Percentiles rank a stretch among this genome's conserved stretches.
These are phyloP conservation scores for Halcyon chelicuti DNA, from an alignment of 2,797 vertebrate genomes.

Conservation along the genomic window DNA sequence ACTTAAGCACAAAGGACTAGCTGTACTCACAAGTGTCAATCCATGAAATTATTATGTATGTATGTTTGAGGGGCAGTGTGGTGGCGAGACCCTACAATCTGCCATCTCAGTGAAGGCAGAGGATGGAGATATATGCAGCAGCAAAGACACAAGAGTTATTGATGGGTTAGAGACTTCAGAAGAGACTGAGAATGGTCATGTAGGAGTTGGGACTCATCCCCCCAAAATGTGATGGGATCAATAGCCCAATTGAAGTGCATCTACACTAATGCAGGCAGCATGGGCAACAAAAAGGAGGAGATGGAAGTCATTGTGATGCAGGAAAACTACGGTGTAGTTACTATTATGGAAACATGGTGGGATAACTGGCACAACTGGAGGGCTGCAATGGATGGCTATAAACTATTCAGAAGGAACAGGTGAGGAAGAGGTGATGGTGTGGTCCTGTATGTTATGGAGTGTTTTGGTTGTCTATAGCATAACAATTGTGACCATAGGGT, in stretches of 20 bases:
- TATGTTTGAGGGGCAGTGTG: background rate
- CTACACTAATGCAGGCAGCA: too few species aligned
- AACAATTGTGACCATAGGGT: background rate
- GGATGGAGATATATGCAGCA: background rate
- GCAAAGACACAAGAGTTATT: background rate
- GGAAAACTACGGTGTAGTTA: too few species aligned
- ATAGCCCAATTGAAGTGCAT: background rate
- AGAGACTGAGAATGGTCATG: background rate
- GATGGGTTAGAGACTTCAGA: background rate
- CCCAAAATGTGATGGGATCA: background rate
- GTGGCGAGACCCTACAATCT: background rate
- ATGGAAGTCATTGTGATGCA: too few species aligned
- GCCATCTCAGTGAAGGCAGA: background rate
- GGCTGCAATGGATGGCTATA: too few species aligned
- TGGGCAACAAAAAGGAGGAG: too few species aligned
- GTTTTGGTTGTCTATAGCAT: too few species aligned
- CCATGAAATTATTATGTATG: background rate
- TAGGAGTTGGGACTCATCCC: background rate
- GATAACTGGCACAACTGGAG: too few species aligned
- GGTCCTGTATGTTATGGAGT: too few species aligned
- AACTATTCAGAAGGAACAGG: too few species aligned
- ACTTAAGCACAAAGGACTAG: conserved; percentile 18
- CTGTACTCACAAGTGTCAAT: background rate
- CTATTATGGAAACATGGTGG: too few species aligned
- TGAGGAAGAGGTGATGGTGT: too few species aligned